Evolutionary conservation across 2,888 invertebrate genomes (phyloP).

Genomic region (Ectemnius continuus): DNA sequence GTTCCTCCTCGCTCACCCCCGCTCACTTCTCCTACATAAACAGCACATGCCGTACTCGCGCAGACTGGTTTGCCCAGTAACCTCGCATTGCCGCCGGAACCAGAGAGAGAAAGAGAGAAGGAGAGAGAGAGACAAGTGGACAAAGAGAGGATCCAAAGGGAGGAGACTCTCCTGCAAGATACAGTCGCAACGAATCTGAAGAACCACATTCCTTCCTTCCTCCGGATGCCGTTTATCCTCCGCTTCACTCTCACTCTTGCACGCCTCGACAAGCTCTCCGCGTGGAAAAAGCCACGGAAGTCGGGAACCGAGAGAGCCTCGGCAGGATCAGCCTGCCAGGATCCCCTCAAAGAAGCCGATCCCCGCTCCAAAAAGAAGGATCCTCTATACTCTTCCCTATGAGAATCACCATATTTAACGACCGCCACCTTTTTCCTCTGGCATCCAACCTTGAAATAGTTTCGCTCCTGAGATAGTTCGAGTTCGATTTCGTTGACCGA

Average conservation of each 20-base stretch:
- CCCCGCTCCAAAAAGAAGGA: not conserved
- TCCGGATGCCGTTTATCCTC: conserved; percentile 34
- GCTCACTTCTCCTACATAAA: conserved; percentile 44
- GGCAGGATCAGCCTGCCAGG: conserved; percentile 12
- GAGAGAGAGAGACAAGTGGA: conserved; percentile 32
- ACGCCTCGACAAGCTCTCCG: conserved; percentile 6
- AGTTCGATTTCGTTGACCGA: too few species aligned
- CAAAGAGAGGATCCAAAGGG: too few species aligned
- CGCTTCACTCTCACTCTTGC: conserved; percentile 31
- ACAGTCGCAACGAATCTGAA: conserved; percentile 52
- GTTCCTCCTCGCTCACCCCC: conserved; percentile 22
- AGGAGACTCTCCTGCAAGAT: too few species aligned
- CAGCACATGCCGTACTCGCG: conserved; percentile 51
- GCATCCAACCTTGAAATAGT: too few species aligned
- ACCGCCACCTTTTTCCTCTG: too few species aligned
- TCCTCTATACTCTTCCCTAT: too few species aligned
- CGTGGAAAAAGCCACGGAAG: conserved; percentile 37
- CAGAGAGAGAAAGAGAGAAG: conserved; percentile 30
- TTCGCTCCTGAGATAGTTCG: too few species aligned
- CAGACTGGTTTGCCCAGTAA: conserved; percentile 73
- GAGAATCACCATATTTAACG: too few species aligned
- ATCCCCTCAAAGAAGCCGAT: not conserved
- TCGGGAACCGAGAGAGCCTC: conserved; percentile 6
- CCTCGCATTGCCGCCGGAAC: conserved; percentile 58
- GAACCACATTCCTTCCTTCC: conserved; percentile 63